Percentiles rank a stretch among this genome's conserved stretches.
phyloP scores from a whole-genome alignment of 2,797 vertebrate genomes.

The Fistularia tabacaria region DNA sequence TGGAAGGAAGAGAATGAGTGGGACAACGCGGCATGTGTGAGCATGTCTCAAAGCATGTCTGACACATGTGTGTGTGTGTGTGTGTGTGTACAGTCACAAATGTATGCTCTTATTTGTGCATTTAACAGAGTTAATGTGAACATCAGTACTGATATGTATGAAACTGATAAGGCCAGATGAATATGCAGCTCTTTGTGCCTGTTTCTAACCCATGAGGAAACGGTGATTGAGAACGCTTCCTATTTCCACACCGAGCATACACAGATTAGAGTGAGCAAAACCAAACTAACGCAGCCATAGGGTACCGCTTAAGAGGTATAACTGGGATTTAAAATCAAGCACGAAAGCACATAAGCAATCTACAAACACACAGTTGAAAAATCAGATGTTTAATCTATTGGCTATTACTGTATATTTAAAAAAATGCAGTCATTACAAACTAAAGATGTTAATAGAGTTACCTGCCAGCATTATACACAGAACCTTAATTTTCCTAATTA shows the following conservation, averaged over 20 bases:
- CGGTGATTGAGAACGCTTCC: slow-evolving; percentile 43
- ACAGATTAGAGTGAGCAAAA: slow-evolving; percentile 45
- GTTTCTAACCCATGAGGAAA: slow-evolving; percentile 57
- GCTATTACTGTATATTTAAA: slow-evolving; percentile 3
- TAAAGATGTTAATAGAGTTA: not conserved
- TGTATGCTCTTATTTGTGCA: slow-evolving; percentile 29
- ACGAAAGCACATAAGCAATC: slow-evolving; percentile 27
- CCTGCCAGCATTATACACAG: not conserved
- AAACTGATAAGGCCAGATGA: slow-evolving; percentile 77
- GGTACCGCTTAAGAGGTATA: slow-evolving; percentile 52
- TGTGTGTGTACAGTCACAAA: slow-evolving; percentile 31
- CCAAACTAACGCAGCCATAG: slow-evolving; percentile 52
- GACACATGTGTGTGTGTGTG: slow-evolving; percentile 9
- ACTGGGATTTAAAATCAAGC: slow-evolving; percentile 53
- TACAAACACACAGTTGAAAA: slow-evolving; percentile 27
- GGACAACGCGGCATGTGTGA: slow-evolving; percentile 45
- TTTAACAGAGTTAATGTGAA: slow-evolving; percentile 43
- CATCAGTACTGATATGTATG: slow-evolving; percentile 71
- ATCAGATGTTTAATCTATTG: slow-evolving; percentile 29
- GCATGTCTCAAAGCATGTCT: slow-evolving; percentile 6
- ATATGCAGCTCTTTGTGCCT: slow-evolving; percentile 56
- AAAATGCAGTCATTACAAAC: not conserved
- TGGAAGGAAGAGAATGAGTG: slow-evolving; percentile 51
- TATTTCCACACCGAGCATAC: slow-evolving; percentile 46
- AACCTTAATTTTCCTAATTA: too few relatives aligned